Conservation (phyloP, 1,140 invertebrate genomes). For the Pseudomyrmex pallidus region DNA sequence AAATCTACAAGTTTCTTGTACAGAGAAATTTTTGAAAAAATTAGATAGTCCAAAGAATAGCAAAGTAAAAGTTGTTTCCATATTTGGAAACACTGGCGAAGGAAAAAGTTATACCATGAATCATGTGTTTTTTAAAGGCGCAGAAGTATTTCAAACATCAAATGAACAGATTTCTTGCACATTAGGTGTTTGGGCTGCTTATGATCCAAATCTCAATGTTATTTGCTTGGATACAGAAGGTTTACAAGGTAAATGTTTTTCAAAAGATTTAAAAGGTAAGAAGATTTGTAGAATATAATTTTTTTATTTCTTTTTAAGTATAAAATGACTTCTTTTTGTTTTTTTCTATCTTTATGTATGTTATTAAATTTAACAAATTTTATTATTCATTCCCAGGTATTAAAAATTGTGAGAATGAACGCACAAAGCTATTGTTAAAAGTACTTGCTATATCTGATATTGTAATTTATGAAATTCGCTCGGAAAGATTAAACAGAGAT, state of each 20-base stretch:
- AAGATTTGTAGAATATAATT: too few species aligned
- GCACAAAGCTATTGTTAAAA: constrained; percentile 90
- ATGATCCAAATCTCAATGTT: constrained; percentile 88
- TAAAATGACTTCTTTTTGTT: not conserved
- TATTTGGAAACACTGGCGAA: constrained; percentile 95
- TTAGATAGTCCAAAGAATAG: constrained; percentile 83
- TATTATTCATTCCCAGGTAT: constrained; percentile 80
- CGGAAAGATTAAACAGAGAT: constrained; percentile 92
- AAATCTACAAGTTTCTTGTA: constrained; percentile 84
- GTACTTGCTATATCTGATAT: constrained; percentile 93
- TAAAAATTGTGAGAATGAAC: constrained; percentile 89
- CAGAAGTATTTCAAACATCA: constrained; percentile 91
- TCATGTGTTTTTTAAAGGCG: constrained; percentile 91
- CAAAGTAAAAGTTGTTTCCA: constrained; percentile 93
- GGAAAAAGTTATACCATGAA: constrained; percentile 94
- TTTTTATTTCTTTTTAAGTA: not conserved
- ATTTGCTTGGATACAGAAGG: constrained; percentile 94
- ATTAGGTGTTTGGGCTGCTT: constrained; percentile 92
- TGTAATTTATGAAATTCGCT: constrained; percentile 92
- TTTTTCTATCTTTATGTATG: not conserved
- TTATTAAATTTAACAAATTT: not conserved
- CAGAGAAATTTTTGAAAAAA: constrained; percentile 85
- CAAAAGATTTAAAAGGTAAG: not conserved
- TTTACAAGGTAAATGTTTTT: constrained; percentile 85
- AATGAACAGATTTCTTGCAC: constrained; percentile 91